phyloP scores from a whole-genome alignment of 2,888 invertebrate genomes.

The Pachycephus smyrnensis region DNA sequence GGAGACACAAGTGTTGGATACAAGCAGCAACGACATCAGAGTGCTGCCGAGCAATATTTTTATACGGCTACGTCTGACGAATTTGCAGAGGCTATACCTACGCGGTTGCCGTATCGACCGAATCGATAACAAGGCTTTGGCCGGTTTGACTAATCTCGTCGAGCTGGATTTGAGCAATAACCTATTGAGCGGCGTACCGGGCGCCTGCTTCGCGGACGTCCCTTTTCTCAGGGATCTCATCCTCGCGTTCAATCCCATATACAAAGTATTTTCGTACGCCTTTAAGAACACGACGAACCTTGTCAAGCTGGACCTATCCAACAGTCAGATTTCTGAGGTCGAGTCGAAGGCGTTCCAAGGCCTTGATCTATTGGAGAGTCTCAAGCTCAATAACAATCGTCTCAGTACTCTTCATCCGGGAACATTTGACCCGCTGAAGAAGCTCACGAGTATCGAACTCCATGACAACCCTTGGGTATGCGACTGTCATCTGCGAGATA shows the following conservation, averaged over 20 bases:
- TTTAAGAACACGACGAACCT: slow-evolving; percentile 81
- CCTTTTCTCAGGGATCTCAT: slow-evolving; percentile 86
- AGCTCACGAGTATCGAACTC: slow-evolving; percentile 83
- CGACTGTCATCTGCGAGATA: slow-evolving; percentile 84
- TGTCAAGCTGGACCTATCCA: slow-evolving; percentile 86
- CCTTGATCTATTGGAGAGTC: slow-evolving; percentile 79
- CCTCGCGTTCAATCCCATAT: slow-evolving; percentile 84
- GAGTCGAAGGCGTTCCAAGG: slow-evolving; percentile 83
- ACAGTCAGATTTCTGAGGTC: slow-evolving; percentile 83
- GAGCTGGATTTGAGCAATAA: slow-evolving; percentile 91
- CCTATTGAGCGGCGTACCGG: slow-evolving; percentile 83
- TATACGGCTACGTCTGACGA: slow-evolving; percentile 82
- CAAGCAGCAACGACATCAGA: slow-evolving; percentile 89
- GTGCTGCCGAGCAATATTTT: slow-evolving; percentile 87
- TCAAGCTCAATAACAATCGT: slow-evolving; percentile 86
- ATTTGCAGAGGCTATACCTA: slow-evolving; percentile 88
- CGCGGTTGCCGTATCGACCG: slow-evolving; percentile 86
- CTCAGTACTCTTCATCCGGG: slow-evolving; percentile 79
- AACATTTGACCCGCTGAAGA: slow-evolving; percentile 80
- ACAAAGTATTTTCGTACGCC: slow-evolving; percentile 81
- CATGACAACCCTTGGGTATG: slow-evolving; percentile 92
- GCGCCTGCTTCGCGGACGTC: slow-evolving; percentile 81
- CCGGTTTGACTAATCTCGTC: slow-evolving; percentile 88
- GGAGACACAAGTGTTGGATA: slow-evolving; percentile 90
- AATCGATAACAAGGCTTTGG: slow-evolving; percentile 87